Base-by-base conservation (phyloP, 2,113 vertebrate species). In the Paralichthys olivaceus region DNA sequence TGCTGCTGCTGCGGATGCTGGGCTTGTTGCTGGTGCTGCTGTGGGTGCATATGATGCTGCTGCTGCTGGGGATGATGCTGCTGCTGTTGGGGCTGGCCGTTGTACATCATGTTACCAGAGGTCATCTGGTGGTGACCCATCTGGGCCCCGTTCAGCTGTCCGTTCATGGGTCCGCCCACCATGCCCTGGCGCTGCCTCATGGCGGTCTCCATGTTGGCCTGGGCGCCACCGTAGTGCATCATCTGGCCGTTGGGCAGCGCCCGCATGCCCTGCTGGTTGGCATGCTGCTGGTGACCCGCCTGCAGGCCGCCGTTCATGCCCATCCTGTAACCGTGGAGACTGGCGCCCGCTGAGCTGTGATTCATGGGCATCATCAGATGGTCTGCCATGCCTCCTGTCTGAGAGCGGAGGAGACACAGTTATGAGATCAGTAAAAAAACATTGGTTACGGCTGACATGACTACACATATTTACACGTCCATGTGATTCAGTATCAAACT, bases 341-440 rank as follows among this genome's bases (percentile, higher is more conserved):
- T 90, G 45, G 88, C 88, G 64, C 95, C 94, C 20, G 89, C 84
- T 63, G 93, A 92, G 2, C 94, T 90, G 89, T 98, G 98, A 94
- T 95, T 96, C 95, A 97, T 93, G 72, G 97, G 90, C 94, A 98
- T 96, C 96, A 98, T 96, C 94, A 98, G 94, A 83, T 97, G 97
- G 87, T 99, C 98, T 1, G 96, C 96, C 97, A 99, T 99, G 75
- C 81, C 89, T 85, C 91, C 91, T 91, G 86, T 83, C 81, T 87
- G 55, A 6, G 58, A 71, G 55, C 70, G 76, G 69, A 88, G 80
- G 80, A 87, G 67, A 90, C 43, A 61, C 64, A 25, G 73, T 91
- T 79, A 84, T 69, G 70, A 57, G 71, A 69, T 67, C 72, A 61
- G 74, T 60, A 47, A 55, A 63, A 72, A 45, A 14, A 45, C 43